Conservation (phyloP, 2,113 vertebrate genomes). For the Platysteira castanea region DNA sequence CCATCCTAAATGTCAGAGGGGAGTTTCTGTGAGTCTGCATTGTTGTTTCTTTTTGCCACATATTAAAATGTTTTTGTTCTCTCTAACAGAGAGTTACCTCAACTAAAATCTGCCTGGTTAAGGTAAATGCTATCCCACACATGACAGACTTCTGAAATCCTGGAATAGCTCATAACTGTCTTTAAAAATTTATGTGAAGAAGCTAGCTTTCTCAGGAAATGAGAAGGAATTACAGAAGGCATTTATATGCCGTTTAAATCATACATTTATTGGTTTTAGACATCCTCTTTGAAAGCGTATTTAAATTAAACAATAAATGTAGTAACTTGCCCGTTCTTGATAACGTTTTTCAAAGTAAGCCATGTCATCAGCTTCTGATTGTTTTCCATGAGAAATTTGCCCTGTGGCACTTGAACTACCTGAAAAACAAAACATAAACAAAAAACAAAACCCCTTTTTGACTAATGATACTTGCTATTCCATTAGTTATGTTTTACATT, state of each 20-base stretch:
- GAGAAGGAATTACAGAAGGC: not conserved
- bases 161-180: not conserved
- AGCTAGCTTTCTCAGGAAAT: not conserved
- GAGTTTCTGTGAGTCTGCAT: not conserved
- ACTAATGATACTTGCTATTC: not conserved
- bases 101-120: not conserved
- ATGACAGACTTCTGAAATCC: not conserved
- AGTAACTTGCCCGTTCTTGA: conserved; percentile 71
- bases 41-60: not conserved
- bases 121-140: not conserved
- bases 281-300: not conserved
- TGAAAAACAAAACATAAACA: not conserved
- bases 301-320: not conserved
- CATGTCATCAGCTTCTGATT: conserved; percentile 73
- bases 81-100: not conserved
- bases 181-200: not conserved
- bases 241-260: not conserved
- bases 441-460: not conserved
- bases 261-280: not conserved
- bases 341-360: conserved; percentile 77
- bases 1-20: not conserved
- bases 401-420: conserved; percentile 36
- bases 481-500: not conserved
- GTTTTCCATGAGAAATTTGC: conserved; percentile 50
- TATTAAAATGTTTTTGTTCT: not conserved